These are phyloP conservation scores for Metellina segmentata DNA, from an alignment of 2,888 invertebrate genomes.

Conservation along the genomic window DNA sequence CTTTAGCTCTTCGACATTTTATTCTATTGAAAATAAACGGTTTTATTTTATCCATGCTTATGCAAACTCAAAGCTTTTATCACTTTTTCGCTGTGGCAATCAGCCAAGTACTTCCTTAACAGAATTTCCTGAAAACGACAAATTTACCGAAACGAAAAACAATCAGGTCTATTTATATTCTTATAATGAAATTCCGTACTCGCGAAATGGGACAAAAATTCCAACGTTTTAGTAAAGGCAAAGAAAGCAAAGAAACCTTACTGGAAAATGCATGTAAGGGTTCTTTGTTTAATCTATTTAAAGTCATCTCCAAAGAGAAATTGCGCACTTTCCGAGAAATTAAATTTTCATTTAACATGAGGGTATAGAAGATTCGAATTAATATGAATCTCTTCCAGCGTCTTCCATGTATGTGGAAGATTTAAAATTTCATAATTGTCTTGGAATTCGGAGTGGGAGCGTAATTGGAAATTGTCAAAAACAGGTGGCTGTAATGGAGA, in stretches of 20 bases:
- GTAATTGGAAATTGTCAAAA: conserved; percentile 48
- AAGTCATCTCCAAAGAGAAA: neutral
- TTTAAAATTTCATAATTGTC: conserved; percentile 32
- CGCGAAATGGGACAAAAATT: neutral
- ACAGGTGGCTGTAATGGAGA: conserved; percentile 23
- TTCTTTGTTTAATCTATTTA: neutral
- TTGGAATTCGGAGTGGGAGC: neutral
- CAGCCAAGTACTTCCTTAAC: neutral
- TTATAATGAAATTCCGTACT: neutral
- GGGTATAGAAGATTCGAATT: neutral
- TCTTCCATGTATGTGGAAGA: neutral
- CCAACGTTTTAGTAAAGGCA: neutral
- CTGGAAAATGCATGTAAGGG: neutral
- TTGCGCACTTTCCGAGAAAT: neutral
- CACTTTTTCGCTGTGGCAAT: neutral
- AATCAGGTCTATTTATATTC: neutral
- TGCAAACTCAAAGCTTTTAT: neutral
- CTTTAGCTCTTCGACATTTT: neutral
- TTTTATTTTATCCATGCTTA: neutral
- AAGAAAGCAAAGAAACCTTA: neutral
- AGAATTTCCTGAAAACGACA: neutral
- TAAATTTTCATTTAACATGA: conserved; percentile 5
- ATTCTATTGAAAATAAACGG: neutral
- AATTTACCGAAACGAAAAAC: neutral
- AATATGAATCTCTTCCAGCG: neutral